Base-by-base conservation (phyloP, 2,113 vertebrate species). In the Oncorhynchus masou region DNA sequence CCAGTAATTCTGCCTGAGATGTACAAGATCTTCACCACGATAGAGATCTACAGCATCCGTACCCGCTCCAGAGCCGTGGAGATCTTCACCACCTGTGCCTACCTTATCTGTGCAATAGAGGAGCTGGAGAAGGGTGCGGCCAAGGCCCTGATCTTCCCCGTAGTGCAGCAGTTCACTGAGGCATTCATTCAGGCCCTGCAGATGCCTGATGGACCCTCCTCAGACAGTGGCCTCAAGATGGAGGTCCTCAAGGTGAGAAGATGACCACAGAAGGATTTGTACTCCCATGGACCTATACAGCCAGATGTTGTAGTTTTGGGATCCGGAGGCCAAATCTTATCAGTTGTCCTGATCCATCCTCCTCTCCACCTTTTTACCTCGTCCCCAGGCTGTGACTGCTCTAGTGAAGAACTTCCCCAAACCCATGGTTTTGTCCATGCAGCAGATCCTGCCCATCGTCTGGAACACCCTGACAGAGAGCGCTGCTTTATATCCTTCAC, bases 21-120 rank as follows among this genome's bases (percentile, higher is more conserved):
- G 98, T 99, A 97, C 86, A 98, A 96, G 91, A 99, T 99, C 88
- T 99, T 99, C 91, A 99, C 97, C 1, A 98, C 98, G 97, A 96
- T 96, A 2, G 98, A 99, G 98, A 92, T 99, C 1, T 99, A 99
- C 73, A 95, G 98, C 48, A 99, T 99, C 82, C 96, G 98, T 64
- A 99, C 98, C 0, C 94, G 98, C 31, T 96, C 97, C 0, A 94
- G 97, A 73, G 95, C 98, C 1, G 97, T 99, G 82, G 98, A 99
- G 92, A 99, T 99, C 59, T 99, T 99, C 73, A 99, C 97, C 84
- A 99, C 97, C 0, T 99, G 98, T 94, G 97, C 98, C 82, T 98
- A 99, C 81, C 96, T 99, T 89, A 96, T 99, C 87, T 98, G 96
- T 90, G 97, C 96, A 83, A 99, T 99, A 91, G 97, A 99, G 77